Evolutionary conservation across 2,888 invertebrate species (phyloP), one percentile per base, ranked within the genome.

Genomic region (Apoda limacodes): DNA sequence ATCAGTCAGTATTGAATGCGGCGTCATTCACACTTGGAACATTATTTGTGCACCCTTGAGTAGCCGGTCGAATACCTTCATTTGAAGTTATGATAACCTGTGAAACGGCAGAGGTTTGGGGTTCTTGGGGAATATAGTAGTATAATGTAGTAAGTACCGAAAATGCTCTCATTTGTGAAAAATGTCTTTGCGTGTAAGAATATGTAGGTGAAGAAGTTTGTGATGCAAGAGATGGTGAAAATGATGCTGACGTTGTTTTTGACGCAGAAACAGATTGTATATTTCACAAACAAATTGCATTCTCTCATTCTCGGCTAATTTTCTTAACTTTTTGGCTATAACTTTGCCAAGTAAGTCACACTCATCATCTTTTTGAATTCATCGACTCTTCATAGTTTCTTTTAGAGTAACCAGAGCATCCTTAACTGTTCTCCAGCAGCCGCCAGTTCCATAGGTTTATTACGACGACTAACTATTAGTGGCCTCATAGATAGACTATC

Each of bases 311-410:
- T 34, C 32, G 22, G 34, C 30, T 22, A 32, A 17, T 30, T 32
- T 32, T 21, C 32, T 29, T 26, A 38, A 32, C 20, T 38, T 38
- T 32, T 34, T 38, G 10, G 32, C 30, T 27, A 38, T 27, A 25
- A 38, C 22, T 32, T 35, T 35, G n/a, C 30, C 32, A 30, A 34
- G 29, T 23, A 38, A 22, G 19, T 38, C 34, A 32, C 35, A 38
- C 10, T 38, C 35, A 25, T 38, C 38, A 22, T 34, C 35, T 32
- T 34, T n/a, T n/a, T n/a, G 28, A 19, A 17, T 34, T 17, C 17
- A 20, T 31, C 31, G 31, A 12, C 21, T 31, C 9, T 31, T 31
- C 20, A 39, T 26, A 33, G 28, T 20, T 32, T 30, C 23, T 28
- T 35, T 35, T 28, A 33, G 28, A 22, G 28, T 35, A 25, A 13